Conservation (phyloP, 2,113 vertebrate genomes). For the Heteronetta atricapilla region DNA sequence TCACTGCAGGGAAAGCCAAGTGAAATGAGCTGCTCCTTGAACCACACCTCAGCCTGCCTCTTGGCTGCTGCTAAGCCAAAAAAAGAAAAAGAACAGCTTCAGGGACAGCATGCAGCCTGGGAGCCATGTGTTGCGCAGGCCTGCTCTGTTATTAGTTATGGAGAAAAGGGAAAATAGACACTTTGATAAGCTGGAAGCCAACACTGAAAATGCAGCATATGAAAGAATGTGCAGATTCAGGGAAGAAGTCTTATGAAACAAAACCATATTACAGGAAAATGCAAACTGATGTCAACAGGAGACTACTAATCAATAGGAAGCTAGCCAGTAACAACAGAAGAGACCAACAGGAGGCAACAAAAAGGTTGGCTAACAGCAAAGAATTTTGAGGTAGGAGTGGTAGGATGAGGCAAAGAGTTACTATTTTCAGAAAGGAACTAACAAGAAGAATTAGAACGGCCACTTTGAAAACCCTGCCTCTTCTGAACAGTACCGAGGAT, state of each 20-base stretch:
- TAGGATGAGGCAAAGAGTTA: neutral
- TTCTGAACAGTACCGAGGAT: neutral
- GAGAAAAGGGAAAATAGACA: neutral
- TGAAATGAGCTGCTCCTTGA: neutral
- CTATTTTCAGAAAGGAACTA: neutral
- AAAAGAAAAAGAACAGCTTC: neutral
- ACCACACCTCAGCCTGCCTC: slow-evolving; percentile 18
- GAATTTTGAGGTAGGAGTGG: neutral
- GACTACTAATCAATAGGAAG: neutral
- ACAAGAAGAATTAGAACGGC: neutral
- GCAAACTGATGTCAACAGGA: neutral
- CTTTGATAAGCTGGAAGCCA: neutral
- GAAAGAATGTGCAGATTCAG: neutral
- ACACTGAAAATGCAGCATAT: neutral
- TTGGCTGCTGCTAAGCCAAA: neutral
- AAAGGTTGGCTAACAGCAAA: neutral
- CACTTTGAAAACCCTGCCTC: neutral
- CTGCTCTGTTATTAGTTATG: neutral
- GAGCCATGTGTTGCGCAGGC: neutral
- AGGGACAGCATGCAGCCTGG: neutral
- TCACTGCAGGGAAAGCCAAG: slow-evolving; percentile 15
- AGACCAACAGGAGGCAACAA: rapidly evolving
- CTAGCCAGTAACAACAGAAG: neutral
- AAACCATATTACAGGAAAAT: neutral
- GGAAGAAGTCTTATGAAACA: neutral